Percentiles rank a stretch among this genome's conserved stretches.
These are phyloP conservation scores for Hydrotaea cyrtoneurina DNA, from an alignment of 2,888 invertebrate species.

Conservation along the genomic window DNA sequence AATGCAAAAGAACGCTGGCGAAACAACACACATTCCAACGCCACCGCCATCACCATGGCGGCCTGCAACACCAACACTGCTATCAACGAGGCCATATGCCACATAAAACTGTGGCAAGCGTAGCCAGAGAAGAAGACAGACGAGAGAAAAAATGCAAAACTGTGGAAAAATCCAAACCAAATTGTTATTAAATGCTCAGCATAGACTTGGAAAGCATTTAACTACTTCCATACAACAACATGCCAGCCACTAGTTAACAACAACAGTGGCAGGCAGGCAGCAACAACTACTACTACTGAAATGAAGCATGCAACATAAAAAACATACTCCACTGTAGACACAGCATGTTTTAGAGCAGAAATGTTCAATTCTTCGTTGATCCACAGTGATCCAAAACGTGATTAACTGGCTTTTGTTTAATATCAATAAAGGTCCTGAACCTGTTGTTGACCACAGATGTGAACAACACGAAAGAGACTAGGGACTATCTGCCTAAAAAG, in stretches of 20 bases:
- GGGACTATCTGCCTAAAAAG: no score
- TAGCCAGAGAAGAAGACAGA: background rate
- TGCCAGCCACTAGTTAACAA: slow-evolving; percentile 44
- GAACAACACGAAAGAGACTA: no score
- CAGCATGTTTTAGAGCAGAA: background rate
- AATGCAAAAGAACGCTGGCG: slow-evolving; percentile 48
- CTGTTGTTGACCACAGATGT: no score
- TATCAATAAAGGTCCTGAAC: no score
- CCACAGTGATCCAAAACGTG: background rate
- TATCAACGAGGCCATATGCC: slow-evolving; percentile 47
- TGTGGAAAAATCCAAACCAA: slow-evolving; percentile 61
- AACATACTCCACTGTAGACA: background rate
- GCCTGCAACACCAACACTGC: background rate
- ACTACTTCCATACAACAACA: slow-evolving; percentile 30
- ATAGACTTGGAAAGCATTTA: slow-evolving; percentile 34
- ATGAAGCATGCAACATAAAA: slow-evolving; percentile 19
- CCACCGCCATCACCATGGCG: background rate
- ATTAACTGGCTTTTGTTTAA: no score
- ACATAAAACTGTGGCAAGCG: slow-evolving; percentile 55
- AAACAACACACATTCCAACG: slow-evolving; percentile 36
- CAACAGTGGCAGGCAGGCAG: slow-evolving; percentile 22
- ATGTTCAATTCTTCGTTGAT: background rate
- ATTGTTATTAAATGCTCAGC: slow-evolving; percentile 62
- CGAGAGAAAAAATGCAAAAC: background rate
- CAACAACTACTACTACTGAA: slow-evolving; percentile 43